phyloP scores from a whole-genome alignment of 37 sponge, comb jelly and placozoan species.

The Diacarnus erythraeanus region DNA sequence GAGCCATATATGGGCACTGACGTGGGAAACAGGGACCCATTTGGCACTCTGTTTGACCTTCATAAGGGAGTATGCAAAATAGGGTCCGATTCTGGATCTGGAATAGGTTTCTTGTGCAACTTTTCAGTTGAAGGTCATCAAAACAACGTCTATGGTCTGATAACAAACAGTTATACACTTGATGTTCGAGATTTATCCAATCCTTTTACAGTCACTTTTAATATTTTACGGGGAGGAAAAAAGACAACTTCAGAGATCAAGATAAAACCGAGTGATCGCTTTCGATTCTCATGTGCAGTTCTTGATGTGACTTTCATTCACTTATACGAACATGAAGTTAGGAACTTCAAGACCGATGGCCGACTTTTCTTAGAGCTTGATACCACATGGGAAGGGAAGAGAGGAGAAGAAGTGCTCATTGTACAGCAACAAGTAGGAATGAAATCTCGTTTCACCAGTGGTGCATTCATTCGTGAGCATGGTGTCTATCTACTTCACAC shows the following conservation, averaged over 20 bases:
- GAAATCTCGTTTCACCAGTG: conserved; percentile 11
- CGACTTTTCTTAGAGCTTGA: neutral
- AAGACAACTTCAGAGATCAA: neutral
- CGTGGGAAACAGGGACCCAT: neutral
- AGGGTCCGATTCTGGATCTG: neutral
- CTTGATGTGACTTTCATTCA: neutral
- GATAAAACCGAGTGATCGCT: conserved; percentile 1
- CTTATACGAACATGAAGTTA: neutral
- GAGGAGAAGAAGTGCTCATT: conserved; percentile 11
- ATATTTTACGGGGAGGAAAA: neutral
- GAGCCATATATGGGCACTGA: neutral
- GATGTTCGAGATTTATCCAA: neutral
- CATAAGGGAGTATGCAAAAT: conserved; percentile 10
- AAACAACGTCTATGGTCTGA: neutral
- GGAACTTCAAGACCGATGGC: neutral
- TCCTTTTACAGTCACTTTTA: neutral
- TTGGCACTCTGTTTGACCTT: neutral
- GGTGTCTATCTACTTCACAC: conserved; percentile 17
- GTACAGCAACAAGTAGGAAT: neutral
- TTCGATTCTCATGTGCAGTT: conserved; percentile 6
- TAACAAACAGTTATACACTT: conserved; percentile 1
- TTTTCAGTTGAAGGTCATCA: neutral
- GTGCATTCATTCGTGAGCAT: conserved; percentile 7
- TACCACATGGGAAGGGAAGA: neutral
- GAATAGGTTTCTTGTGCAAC: conserved; percentile 7